These are phyloP conservation scores for Dromius quadrimaculatus DNA, from an alignment of 2,888 invertebrate genomes.

Conservation along the genomic window DNA sequence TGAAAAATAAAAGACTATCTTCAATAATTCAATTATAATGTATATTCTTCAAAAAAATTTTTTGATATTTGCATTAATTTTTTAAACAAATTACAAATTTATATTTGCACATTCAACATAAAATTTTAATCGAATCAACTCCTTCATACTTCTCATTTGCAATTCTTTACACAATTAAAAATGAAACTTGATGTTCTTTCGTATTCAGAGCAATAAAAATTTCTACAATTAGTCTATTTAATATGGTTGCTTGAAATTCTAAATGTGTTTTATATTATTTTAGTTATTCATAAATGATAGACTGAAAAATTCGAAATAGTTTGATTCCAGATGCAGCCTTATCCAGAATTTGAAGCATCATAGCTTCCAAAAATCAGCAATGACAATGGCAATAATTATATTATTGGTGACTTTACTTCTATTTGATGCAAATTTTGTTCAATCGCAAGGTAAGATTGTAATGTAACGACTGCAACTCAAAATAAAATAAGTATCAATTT, in stretches of 20 bases:
- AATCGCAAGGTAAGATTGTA: conserved; percentile 6
- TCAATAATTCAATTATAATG: too few species aligned
- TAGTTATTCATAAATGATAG: too few species aligned
- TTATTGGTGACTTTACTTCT: conserved; percentile 1
- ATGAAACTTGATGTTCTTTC: conserved; percentile 1
- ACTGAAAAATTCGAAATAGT: too few species aligned
- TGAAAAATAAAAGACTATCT: too few species aligned
- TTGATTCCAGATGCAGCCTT: conserved; percentile 20
- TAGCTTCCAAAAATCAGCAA: conserved; percentile 8
- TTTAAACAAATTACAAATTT: too few species aligned
- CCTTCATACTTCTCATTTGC: background rate
- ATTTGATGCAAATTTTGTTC: conserved; percentile 7
- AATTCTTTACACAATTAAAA: background rate
- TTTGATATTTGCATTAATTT: too few species aligned
- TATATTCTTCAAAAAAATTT: too few species aligned
- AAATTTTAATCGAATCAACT: background rate
- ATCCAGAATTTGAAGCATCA: conserved; percentile 18
- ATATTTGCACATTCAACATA: conserved; percentile 10
- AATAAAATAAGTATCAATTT: too few species aligned
- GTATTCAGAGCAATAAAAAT: conserved; percentile 14
- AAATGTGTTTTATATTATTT: too few species aligned
- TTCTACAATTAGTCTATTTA: conserved; percentile 26
- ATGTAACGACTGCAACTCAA: too few species aligned
- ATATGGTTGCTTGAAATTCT: too few species aligned
- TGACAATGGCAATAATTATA: conserved; percentile 5